phyloP scores from a whole-genome alignment of 2,888 invertebrate species.

The Ophion ellenae region DNA sequence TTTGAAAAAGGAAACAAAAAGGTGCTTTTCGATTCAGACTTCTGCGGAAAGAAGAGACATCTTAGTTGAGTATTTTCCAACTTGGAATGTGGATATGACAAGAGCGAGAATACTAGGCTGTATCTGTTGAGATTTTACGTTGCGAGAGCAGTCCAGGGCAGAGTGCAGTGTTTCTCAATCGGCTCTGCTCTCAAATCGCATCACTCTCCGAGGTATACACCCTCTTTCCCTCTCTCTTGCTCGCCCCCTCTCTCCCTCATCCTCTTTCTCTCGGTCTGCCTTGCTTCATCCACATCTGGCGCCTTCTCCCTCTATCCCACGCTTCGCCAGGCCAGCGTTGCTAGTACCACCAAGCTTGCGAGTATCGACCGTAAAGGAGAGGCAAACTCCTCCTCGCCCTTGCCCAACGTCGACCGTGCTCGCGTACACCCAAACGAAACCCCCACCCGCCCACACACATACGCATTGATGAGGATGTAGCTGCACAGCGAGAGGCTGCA shows the following conservation, averaged over 20 bases:
- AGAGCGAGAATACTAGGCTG: not conserved
- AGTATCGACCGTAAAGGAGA: constrained; percentile 71
- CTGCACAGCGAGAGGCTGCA: not conserved
- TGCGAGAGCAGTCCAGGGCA: constrained; percentile 37
- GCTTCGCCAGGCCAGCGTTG: constrained; percentile 58
- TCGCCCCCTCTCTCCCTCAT: not conserved
- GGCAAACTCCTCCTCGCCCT: constrained; percentile 62
- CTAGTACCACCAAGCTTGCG: constrained; percentile 61
- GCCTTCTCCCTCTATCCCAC: constrained; percentile 36
- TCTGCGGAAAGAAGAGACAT: not conserved
- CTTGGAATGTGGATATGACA: not conserved
- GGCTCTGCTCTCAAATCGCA: constrained; percentile 1
- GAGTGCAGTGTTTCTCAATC: constrained; percentile 57
- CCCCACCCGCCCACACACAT: not conserved
- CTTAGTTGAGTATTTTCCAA: not conserved
- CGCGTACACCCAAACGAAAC: constrained; percentile 9
- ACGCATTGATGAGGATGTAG: not conserved
- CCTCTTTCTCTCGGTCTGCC: constrained; percentile 2
- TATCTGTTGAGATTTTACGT: constrained; percentile 33
- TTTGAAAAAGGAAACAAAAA: not conserved
- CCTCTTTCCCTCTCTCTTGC: not conserved
- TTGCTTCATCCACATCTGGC: constrained; percentile 25
- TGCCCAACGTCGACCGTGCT: constrained; percentile 53
- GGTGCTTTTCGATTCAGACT: not conserved
- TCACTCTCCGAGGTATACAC: constrained; percentile 11